Evolutionary conservation across 2,888 invertebrate genomes (phyloP), one percentile per base, ranked within the genome.

Genomic region (Pilophorus perplexus): DNA sequence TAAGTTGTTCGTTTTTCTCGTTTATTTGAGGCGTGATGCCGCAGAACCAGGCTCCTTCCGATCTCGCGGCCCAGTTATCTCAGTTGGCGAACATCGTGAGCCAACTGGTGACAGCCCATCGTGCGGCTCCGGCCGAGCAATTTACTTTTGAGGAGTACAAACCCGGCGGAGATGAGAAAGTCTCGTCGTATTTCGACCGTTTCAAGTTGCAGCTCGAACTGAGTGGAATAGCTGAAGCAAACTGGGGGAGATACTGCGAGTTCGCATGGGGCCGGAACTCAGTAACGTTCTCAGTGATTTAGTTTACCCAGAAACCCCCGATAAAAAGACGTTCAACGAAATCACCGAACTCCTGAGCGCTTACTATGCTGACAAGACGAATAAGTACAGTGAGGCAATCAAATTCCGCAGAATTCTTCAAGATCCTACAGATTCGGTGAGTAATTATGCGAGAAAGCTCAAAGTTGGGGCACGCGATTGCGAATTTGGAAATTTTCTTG

Each of bases 381-480:
- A 57, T 22, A 57, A 57, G n/a, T 57, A 18, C 20, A 57, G 57
- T 14, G 57, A 57, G 23, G 57, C 57, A 16, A 38, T 57, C 40
- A 38, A 20, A 12, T 57, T 38, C 40, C 22, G 40, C 5, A 18
- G 14, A 3, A 37, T 57, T n/a, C 4, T 57, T 22, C 57, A 57
- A 40, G n/a, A 40, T 2, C 5, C 57, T n/a, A 14, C 14, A 5
- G 37, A 40, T 8, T 23, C 40, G 8, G n/a, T 18, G 5, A 12
- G 4, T 4, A 3, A 3, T 1, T 38, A 20, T 22, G 57, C 22
- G 1, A n/a, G 18, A 10, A 3, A 40, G 2, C 14, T 57, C 6
- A 38, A 40, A 23, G 40, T n/a, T n/a, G 37, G 38, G 12, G 37
- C 57, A 2, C 37, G 38, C 4, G 14, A 38, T 16, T 57, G 57